Evolutionary conservation across 2,888 invertebrate species (phyloP).

Genomic region (Lysandra bellargus): DNA sequence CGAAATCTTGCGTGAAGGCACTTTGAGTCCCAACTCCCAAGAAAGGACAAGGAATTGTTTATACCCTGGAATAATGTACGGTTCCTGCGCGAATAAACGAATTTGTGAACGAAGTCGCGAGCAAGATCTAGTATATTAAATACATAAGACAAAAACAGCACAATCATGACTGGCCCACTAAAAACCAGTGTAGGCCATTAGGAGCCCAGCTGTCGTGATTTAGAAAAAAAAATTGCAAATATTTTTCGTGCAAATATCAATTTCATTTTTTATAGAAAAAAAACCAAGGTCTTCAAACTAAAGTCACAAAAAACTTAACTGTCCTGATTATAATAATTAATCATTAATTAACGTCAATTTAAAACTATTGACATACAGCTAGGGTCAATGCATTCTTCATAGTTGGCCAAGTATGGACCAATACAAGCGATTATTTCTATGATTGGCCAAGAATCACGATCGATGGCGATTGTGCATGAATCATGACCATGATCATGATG

Average conservation of each 20-base stretch:
- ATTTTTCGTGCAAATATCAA: background rate
- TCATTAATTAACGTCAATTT: background rate
- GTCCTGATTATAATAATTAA: background rate
- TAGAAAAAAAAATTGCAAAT: constrained; percentile 14
- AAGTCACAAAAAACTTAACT: background rate
- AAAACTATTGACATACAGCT: background rate
- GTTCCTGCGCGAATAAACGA: background rate
- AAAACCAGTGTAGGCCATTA: background rate
- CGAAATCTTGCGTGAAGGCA: background rate
- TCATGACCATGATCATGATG: too few relatives aligned
- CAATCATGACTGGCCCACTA: background rate
- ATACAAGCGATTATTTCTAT: too few relatives aligned
- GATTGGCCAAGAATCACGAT: too few relatives aligned
- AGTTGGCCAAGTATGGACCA: too few relatives aligned
- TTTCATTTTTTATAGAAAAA: constrained; percentile 8
- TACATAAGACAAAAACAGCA: background rate
- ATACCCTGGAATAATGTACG: background rate
- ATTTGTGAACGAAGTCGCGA: background rate
- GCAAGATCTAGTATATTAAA: background rate
- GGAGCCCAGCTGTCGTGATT: constrained; percentile 20
- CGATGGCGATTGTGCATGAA: too few relatives aligned
- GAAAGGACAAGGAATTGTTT: too few relatives aligned
- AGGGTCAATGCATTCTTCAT: too few relatives aligned
- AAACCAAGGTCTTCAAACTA: constrained; percentile 22
- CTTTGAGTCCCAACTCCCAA: too few relatives aligned